Conservation (phyloP, 2,888 invertebrate species). For the Trileptium ribeirensis region DNA sequence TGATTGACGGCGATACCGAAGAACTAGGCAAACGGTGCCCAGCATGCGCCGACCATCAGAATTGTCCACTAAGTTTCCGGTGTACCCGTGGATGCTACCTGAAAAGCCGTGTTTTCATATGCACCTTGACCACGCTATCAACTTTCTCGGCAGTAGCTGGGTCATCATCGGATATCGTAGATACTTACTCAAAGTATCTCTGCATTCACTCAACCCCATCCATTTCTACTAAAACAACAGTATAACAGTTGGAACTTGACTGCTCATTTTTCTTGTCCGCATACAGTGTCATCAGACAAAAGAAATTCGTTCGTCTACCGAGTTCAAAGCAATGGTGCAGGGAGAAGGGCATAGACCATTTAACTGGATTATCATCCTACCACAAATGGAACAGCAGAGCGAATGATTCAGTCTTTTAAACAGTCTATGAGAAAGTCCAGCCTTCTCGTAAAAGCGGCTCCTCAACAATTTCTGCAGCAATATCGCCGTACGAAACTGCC, state of each 20-base stretch:
- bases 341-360: not conserved
- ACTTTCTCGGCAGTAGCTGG: slow-evolving; percentile 25
- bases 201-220: slow-evolving; percentile 14
- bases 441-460: slow-evolving; percentile 20
- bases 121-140: slow-evolving; percentile 42
- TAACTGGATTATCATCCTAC: slow-evolving; percentile 36
- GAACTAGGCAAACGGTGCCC: not conserved
- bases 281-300: slow-evolving; percentile 39
- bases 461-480: slow-evolving; percentile 28
- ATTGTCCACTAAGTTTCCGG: slow-evolving; percentile 27
- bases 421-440: slow-evolving; percentile 25
- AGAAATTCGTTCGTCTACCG: slow-evolving; percentile 33
- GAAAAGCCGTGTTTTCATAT: slow-evolving; percentile 39
- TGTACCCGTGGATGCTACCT: slow-evolving; percentile 42
- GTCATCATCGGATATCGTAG: not conserved
- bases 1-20: slow-evolving; percentile 14
- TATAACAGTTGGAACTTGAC: slow-evolving; percentile 28
- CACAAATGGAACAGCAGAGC: slow-evolving; percentile 26
- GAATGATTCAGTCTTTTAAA: slow-evolving; percentile 35
- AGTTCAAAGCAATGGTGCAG: not conserved
- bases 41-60: not conserved
- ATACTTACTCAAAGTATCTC: not conserved
- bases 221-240: slow-evolving; percentile 26
- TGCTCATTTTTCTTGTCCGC: slow-evolving; percentile 34
- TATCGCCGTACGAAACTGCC: slow-evolving; percentile 1